Evolutionary conservation across 64 coral and sea anemone species (phyloP), one percentile per base, ranked within the genome.

Genomic region (Stichodactyla helianthus): DNA sequence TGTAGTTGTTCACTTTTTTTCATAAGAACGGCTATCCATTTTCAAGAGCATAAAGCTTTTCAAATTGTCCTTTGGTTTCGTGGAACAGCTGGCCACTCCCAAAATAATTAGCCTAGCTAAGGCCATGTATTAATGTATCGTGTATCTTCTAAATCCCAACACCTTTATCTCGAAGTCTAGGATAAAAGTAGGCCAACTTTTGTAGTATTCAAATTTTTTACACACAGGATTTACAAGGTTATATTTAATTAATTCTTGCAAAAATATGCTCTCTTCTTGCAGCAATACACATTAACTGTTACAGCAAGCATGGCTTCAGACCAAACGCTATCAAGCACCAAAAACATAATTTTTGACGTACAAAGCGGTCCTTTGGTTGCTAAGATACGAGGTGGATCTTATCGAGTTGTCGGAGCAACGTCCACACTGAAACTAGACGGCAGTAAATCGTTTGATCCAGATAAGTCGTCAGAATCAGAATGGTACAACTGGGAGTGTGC

Each of bases 211-310:
- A 35, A 35, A 35, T 35, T 35, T 35, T 35, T 35, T 35, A 35
- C 13, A 1, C 55, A 57, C 7, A 10, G 4, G 55, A 57, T 63
- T 63, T 63, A 16, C 13, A 63, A 63, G 5, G 5, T 63, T 18
- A 63, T 63, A 19, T 63, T 63, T n/a, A 22, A 68, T 68, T 22
- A 7, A 20, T 68, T 23, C 6, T 22, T 8, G 4, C 60, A 18
- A 44, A 44, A 44, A 44, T 44, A 44, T 44, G 35, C 35, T 44
- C 19, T 6, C 19, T 67, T 67, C 20, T 68, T 20, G n/a, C 50
- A 96, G 94, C 67, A 44, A 26, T 96, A 93, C 76, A 88, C 84
- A 7, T 22, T 96, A 51, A 88, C 91, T 59, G 87, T 96, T 11
- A 88, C 55, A 10, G 91, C 82, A 20, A 15, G 85, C 12, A 89